Conservation (phyloP, 2,888 invertebrate species). For the Cataglyphis altisquamis region DNA sequence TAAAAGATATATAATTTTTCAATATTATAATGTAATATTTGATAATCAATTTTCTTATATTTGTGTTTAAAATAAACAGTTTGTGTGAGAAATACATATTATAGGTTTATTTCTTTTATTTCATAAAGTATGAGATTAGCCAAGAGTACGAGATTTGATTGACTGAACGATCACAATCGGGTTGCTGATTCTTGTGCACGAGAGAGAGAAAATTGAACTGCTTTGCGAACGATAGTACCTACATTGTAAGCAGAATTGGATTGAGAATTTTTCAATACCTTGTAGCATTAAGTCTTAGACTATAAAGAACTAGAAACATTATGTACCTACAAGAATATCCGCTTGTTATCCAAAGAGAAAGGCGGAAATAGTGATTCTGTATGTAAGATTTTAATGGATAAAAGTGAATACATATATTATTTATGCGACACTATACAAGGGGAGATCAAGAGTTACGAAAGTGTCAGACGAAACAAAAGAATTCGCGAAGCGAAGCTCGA, state of each 20-base stretch:
- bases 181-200: slow-evolving; percentile 6
- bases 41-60: not conserved
- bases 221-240: slow-evolving; percentile 23
- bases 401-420: not conserved
- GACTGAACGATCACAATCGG: slow-evolving; percentile 8
- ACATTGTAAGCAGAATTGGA: slow-evolving; percentile 22
- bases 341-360: slow-evolving; percentile 27
- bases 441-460: slow-evolving; percentile 21
- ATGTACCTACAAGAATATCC: not conserved
- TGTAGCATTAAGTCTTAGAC: slow-evolving; percentile 9
- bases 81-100: not conserved
- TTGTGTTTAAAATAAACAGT: not conserved
- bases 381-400: slow-evolving; percentile 5
- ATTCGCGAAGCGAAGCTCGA: not conserved
- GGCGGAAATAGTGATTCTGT: slow-evolving; percentile 20
- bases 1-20: not conserved
- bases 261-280: slow-evolving; percentile 33
- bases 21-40: not conserved
- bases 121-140: not conserved
- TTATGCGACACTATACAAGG: not conserved
- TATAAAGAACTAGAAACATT: not conserved
- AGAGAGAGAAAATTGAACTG: slow-evolving; percentile 33
- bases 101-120: not conserved
- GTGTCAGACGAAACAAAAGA: not conserved
- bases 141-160: slow-evolving; percentile 8